A percentile compares a stretch with the other conserved stretches of the same genome.
These are phyloP conservation scores for Tenodera sinensis DNA, from an alignment of 2,888 invertebrate species.

Conservation along the genomic window DNA sequence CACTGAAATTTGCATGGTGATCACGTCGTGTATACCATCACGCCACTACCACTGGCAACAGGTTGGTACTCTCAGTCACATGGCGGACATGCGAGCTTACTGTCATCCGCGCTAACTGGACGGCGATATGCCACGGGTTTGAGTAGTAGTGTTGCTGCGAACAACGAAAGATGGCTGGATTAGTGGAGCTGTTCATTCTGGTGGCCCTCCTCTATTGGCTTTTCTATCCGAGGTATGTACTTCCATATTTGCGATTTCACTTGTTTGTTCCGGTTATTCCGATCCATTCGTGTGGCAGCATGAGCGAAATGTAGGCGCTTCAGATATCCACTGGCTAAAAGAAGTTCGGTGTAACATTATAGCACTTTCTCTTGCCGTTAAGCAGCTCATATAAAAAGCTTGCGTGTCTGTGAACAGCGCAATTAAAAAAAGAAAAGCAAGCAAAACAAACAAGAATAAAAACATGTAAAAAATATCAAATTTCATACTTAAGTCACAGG, in stretches of 20 bases:
- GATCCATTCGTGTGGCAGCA: too few species aligned
- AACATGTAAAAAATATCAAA: too few species aligned
- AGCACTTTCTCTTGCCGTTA: too few species aligned
- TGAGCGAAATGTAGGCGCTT: too few species aligned
- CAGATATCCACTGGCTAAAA: too few species aligned
- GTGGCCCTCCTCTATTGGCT: constrained; percentile 60
- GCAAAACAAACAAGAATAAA: too few species aligned
- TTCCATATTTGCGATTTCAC: neutral
- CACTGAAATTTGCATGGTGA: neutral
- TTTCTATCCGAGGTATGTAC: constrained; percentile 57
- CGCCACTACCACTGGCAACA: neutral
- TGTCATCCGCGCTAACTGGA: neutral
- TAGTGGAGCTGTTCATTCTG: constrained; percentile 59
- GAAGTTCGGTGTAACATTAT: too few species aligned
- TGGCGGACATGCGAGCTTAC: neutral
- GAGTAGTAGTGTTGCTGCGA: neutral
- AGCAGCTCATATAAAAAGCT: too few species aligned
- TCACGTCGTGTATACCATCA: neutral
- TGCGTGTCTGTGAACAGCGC: too few species aligned
- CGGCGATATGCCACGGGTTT: neutral
- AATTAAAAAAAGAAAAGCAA: too few species aligned
- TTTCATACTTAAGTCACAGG: too few species aligned
- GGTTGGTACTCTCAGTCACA: neutral
- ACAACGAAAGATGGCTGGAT: constrained; percentile 48
- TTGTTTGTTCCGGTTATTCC: neutral